Conservation (phyloP, 2,113 vertebrate genomes). For the Hypomesus transpacificus region DNA sequence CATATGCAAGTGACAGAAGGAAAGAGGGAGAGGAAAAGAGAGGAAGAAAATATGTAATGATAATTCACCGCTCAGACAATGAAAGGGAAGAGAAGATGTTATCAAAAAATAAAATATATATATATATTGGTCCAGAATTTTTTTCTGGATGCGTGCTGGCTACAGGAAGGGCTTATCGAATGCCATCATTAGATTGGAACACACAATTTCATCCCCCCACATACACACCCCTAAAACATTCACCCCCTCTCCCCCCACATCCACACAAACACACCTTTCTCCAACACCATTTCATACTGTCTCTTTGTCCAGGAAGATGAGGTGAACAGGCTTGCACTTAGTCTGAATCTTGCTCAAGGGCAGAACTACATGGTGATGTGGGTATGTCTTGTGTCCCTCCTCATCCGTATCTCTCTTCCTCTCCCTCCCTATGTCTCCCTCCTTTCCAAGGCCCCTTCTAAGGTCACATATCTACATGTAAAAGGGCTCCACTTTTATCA, state of each 20-base stretch:
- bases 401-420: not conserved
- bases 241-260: slow-evolving; percentile 43
- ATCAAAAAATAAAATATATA: slow-evolving; percentile 81
- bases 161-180: slow-evolving; percentile 77
- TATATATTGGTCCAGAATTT: slow-evolving; percentile 36
- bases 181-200: slow-evolving; percentile 80
- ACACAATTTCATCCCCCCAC: slow-evolving; percentile 55
- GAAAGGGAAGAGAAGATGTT: slow-evolving; percentile 78
- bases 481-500: slow-evolving; percentile 75
- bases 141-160: slow-evolving; percentile 43
- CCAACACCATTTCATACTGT: slow-evolving; percentile 87
- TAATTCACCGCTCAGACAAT: slow-evolving; percentile 83
- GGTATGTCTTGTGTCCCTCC: slow-evolving; percentile 66
- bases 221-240: slow-evolving; percentile 8
- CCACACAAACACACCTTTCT: slow-evolving; percentile 32
- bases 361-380: slow-evolving; percentile 73
- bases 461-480: slow-evolving; percentile 83
- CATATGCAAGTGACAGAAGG: slow-evolving; percentile 76
- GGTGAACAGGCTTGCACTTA: slow-evolving; percentile 76
- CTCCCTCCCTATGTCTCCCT: not conserved
- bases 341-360: slow-evolving; percentile 85
- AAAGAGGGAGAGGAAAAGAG: slow-evolving; percentile 57
- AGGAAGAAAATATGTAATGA: slow-evolving; percentile 55
- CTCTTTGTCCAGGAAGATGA: slow-evolving; percentile 83
- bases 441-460: slow-evolving; percentile 74